These are phyloP conservation scores for Chrysotoxum bicinctum DNA, from an alignment of 2,888 invertebrate genomes.

Conservation along the genomic window DNA sequence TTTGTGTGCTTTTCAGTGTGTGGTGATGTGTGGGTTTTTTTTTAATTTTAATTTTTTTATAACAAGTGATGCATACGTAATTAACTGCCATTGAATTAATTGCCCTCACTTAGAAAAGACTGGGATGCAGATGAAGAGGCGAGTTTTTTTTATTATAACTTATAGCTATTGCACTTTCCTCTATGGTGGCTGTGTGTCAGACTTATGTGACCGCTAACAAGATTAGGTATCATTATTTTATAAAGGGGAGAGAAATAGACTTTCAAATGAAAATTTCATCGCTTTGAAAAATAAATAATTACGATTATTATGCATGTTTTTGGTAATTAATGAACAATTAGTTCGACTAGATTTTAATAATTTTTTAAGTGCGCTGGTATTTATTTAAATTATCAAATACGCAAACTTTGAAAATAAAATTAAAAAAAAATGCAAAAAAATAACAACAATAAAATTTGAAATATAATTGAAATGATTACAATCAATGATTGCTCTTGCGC, in stretches of 20 bases:
- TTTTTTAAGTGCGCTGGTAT: constrained; percentile 60
- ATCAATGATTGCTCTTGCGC: constrained; percentile 44
- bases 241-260: neutral
- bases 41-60: constrained; percentile 21
- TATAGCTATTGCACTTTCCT: neutral
- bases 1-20: constrained; percentile 33
- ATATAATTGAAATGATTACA: constrained; percentile 49
- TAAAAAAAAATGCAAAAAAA: constrained; percentile 5
- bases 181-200: constrained; percentile 4
- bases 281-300: constrained; percentile 62
- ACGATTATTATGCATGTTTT: constrained; percentile 59
- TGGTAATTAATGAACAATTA: constrained; percentile 62
- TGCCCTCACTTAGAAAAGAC: constrained; percentile 24
- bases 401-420: constrained; percentile 21
- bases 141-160: neutral
- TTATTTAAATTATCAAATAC: constrained; percentile 55
- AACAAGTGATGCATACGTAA: constrained; percentile 62
- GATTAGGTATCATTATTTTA: constrained; percentile 30
- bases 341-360: constrained; percentile 70
- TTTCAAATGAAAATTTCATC: constrained; percentile 52
- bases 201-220: constrained; percentile 53
- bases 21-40: constrained; percentile 14
- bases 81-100: constrained; percentile 70
- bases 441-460: constrained; percentile 14
- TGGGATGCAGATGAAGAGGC: constrained; percentile 3